A percentile compares a stretch with the other conserved stretches of the same genome.
These are phyloP conservation scores for Omphaloscelis lunosa DNA, from an alignment of 2,888 invertebrate species.

Conservation along the genomic window DNA sequence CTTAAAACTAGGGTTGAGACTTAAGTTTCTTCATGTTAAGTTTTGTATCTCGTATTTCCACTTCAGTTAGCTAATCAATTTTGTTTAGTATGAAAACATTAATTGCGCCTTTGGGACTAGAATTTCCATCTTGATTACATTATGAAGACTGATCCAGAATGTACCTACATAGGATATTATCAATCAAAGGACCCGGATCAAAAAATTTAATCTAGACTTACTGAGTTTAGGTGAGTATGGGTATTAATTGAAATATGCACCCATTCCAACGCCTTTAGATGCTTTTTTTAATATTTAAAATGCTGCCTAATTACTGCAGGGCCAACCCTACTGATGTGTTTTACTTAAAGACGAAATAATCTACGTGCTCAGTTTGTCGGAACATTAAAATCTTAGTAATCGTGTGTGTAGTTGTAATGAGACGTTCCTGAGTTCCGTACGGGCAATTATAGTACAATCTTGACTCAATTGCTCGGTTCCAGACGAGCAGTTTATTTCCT, in stretches of 20 bases:
- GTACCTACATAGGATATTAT: neutral
- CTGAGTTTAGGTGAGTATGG: neutral
- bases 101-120: neutral
- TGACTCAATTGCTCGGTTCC: conserved; percentile 55
- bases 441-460: conserved; percentile 70
- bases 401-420: conserved; percentile 66
- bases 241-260: neutral
- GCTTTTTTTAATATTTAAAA: neutral
- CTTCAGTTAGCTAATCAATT: conserved; percentile 13
- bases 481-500: conserved; percentile 63
- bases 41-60: conserved; percentile 27
- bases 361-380: conserved; percentile 55
- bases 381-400: conserved; percentile 69
- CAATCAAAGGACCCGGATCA: neutral
- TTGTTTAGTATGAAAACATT: neutral
- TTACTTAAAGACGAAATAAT: conserved; percentile 64
- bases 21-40: conserved; percentile 42
- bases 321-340: conserved; percentile 58
- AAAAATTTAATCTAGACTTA: neutral
- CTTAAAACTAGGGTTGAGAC: conserved; percentile 62
- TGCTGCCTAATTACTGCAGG: neutral
- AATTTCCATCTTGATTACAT: neutral
- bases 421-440: conserved; percentile 65
- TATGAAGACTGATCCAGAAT: neutral
- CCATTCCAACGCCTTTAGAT: neutral